A percentile compares a stretch with the other conserved stretches of the same genome.
Conservation (phyloP, 2,113 vertebrate genomes). For the Entosphenus tridentatus region DNA sequence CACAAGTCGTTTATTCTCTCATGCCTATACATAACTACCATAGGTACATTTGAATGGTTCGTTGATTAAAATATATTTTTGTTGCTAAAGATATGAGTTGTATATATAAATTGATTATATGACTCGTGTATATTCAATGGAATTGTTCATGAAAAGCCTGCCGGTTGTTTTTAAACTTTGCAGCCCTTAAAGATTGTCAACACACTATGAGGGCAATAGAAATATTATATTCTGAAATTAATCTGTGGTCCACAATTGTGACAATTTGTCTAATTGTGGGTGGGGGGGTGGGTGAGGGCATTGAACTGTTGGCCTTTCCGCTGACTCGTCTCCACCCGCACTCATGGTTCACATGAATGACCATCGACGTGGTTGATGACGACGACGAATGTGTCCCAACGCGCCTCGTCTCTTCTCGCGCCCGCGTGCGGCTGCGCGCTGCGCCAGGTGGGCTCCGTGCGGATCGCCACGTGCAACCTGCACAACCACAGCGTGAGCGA, state of each 20-base stretch:
- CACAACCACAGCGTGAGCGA: conserved; percentile 88
- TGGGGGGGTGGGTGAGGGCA: neutral
- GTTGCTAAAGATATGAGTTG: neutral
- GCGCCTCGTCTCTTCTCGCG: neutral
- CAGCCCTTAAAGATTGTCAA: no score
- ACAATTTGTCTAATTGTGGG: conserved; percentile 3
- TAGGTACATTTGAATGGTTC: neutral
- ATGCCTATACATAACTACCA: neutral
- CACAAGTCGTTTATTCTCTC: neutral
- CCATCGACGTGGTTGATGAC: no score
- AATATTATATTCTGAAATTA: neutral
- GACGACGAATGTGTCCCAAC: no score
- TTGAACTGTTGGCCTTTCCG: no score
- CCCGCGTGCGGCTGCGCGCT: neutral
- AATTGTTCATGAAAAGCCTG: no score
- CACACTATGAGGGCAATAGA: no score
- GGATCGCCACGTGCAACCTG: conserved; percentile 78
- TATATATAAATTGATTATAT: neutral
- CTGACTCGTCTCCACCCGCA: no score
- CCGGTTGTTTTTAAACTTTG: no score
- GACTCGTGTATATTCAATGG: no score
- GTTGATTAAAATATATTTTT: neutral
- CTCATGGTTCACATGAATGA: no score
- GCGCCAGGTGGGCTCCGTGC: conserved; percentile 45
- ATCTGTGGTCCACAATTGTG: neutral